Evolutionary conservation across 1,140 invertebrate species (phyloP).

Genomic region (Camponotus floridanus): DNA sequence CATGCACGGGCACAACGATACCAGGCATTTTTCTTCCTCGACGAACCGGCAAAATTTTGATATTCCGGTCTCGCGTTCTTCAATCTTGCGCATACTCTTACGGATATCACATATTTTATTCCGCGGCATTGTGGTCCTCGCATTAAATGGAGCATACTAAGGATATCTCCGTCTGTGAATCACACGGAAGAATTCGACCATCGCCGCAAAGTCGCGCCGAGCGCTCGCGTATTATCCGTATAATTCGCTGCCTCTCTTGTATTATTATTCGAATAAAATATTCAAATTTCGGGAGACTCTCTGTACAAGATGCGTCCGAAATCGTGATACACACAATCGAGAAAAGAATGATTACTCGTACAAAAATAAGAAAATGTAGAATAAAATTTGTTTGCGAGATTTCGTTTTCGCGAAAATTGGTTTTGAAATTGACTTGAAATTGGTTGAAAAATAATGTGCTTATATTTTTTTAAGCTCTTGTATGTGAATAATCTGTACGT

Average conservation of each 20-base stretch:
- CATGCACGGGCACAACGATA: slow-evolving; percentile 47
- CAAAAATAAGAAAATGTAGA: too few relatives aligned
- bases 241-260: neutral
- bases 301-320: too few relatives aligned
- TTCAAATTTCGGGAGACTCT: slow-evolving; percentile 2
- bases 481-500: too few relatives aligned
- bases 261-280: slow-evolving; percentile 13
- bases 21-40: slow-evolving; percentile 67
- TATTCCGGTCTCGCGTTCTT: slow-evolving; percentile 50
- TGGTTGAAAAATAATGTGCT: too few relatives aligned
- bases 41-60: slow-evolving; percentile 64
- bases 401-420: too few relatives aligned
- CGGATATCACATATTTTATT: slow-evolving; percentile 54
- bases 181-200: slow-evolving; percentile 33
- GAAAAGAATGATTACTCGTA: neutral
- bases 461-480: too few relatives aligned
- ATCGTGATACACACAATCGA: too few relatives aligned
- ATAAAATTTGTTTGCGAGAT: too few relatives aligned
- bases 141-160: slow-evolving; percentile 63
- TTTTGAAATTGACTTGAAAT: too few relatives aligned
- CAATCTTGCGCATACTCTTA: slow-evolving; percentile 61
- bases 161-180: slow-evolving; percentile 41
- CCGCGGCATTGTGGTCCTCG: slow-evolving; percentile 45
- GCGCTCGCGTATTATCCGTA: slow-evolving; percentile 25
- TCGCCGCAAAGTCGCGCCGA: slow-evolving; percentile 34